phyloP scores from a whole-genome alignment of 2,888 invertebrate species.

The Phymatocera aterrima region DNA sequence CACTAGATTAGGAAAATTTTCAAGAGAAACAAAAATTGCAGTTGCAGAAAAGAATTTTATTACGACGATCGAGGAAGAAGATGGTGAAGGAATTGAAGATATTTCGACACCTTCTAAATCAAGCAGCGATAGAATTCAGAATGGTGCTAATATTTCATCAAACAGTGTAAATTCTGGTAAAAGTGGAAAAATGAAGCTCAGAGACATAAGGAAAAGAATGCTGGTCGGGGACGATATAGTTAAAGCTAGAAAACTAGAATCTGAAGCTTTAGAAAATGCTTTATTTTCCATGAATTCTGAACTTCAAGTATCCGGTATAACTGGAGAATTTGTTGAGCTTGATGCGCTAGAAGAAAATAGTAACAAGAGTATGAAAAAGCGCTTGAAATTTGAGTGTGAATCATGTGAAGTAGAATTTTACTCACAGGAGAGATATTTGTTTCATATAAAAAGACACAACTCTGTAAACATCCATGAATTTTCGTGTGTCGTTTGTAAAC shows the following conservation, averaged over 20 bases:
- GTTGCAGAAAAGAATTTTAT: not conserved
- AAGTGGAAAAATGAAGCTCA: slow-evolving; percentile 39
- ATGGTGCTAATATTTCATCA: not conserved
- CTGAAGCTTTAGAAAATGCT: slow-evolving; percentile 31
- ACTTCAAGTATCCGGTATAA: slow-evolving; percentile 23
- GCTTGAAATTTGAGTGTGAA: slow-evolving; percentile 34
- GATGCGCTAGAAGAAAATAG: slow-evolving; percentile 34
- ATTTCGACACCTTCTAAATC: not conserved
- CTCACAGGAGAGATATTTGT: slow-evolving; percentile 45
- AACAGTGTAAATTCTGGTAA: not conserved
- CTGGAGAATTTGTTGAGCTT: slow-evolving; percentile 38
- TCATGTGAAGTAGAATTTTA: slow-evolving; percentile 7
- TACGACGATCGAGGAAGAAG: not conserved
- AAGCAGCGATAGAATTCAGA: not conserved
- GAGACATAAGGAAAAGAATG: slow-evolving; percentile 42
- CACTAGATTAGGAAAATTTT: slow-evolving; percentile 19
- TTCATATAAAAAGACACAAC: slow-evolving; percentile 60
- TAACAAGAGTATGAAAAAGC: slow-evolving; percentile 21
- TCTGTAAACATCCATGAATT: slow-evolving; percentile 59
- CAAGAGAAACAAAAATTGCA: not conserved
- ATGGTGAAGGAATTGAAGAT: not conserved
- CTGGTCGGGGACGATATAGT: not conserved
- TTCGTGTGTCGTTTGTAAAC: slow-evolving; percentile 57
- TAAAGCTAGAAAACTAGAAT: slow-evolving; percentile 31
- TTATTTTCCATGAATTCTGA: slow-evolving; percentile 26